phyloP scores from a whole-genome alignment of 2,797 vertebrate species.

The Microchirus variegatus region DNA sequence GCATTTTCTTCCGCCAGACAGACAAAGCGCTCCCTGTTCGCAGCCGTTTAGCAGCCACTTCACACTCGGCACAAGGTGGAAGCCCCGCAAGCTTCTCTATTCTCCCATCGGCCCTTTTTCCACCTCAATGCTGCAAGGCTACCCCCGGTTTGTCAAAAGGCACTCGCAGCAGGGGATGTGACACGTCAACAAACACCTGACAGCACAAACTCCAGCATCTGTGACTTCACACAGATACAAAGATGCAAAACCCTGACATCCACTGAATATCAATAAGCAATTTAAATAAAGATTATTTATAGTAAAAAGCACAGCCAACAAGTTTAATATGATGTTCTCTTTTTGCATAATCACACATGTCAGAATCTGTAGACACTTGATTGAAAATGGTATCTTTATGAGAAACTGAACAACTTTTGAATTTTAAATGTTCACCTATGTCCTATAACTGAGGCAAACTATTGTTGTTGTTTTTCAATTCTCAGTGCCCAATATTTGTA shows the following conservation, averaged over 20 bases:
- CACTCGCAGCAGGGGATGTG: conserved; percentile 21
- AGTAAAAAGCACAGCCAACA: too few relatives aligned
- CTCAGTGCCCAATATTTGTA: too few relatives aligned
- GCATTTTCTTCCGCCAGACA: conserved; percentile 53
- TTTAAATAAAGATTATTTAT: background rate
- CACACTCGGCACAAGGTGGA: conserved; percentile 77
- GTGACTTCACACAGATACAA: background rate
- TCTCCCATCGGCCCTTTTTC: conserved; percentile 40
- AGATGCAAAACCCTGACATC: background rate
- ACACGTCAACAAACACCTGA: conserved; percentile 32
- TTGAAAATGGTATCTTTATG: too few relatives aligned
- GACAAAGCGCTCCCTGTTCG: conserved; percentile 80
- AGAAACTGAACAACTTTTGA: too few relatives aligned
- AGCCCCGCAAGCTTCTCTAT: conserved; percentile 43
- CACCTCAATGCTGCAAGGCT: conserved; percentile 20
- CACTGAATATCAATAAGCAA: conserved; percentile 27
- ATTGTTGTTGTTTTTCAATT: too few relatives aligned
- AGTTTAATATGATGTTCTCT: background rate
- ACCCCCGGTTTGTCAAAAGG: conserved; percentile 29
- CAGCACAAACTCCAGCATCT: conserved; percentile 4
- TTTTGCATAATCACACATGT: background rate
- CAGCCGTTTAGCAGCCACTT: conserved; percentile 85
- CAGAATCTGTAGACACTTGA: too few relatives aligned
- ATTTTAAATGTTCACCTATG: too few relatives aligned
- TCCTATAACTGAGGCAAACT: too few relatives aligned